Conservation (phyloP, 2,113 vertebrate genomes). For the Morone chrysops region DNA sequence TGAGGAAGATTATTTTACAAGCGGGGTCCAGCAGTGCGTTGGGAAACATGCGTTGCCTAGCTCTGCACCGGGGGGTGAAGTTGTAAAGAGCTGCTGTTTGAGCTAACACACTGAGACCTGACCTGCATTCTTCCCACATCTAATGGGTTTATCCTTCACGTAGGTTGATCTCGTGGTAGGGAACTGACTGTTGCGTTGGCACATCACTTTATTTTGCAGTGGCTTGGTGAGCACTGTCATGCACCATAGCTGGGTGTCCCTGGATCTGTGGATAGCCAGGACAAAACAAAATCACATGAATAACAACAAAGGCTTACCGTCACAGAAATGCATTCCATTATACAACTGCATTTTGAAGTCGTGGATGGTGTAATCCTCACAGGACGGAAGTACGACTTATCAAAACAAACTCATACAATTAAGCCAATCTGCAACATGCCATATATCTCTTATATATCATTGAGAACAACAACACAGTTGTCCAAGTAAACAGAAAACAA, state of each 20-base stretch:
- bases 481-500: slow-evolving; percentile 17
- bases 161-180: slow-evolving; percentile 4
- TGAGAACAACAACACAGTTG: slow-evolving; percentile 6
- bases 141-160: slow-evolving; percentile 24
- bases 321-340: slow-evolving; percentile 3
- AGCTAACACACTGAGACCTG: slow-evolving; percentile 25
- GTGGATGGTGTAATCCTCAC: not conserved
- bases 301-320: not conserved
- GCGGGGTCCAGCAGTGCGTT: not conserved
- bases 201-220: slow-evolving; percentile 19
- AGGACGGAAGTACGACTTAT: not conserved
- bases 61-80: not conserved
- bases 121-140: slow-evolving; percentile 42
- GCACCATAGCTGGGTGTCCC: not conserved
- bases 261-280: not conserved
- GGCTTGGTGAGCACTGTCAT: slow-evolving; percentile 10
- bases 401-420: slow-evolving; percentile 27
- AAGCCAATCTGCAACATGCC: not conserved
- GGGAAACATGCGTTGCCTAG: slow-evolving; percentile 1
- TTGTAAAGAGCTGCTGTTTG: slow-evolving; percentile 19
- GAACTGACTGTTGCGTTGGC: not conserved
- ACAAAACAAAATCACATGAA: slow-evolving; percentile 22
- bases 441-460: slow-evolving; percentile 37
- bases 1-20: not conserved
- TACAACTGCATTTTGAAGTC: not conserved